Evolutionary conservation across 2,888 invertebrate genomes (phyloP).

Genomic region (Oxyteleia sp.): DNA sequence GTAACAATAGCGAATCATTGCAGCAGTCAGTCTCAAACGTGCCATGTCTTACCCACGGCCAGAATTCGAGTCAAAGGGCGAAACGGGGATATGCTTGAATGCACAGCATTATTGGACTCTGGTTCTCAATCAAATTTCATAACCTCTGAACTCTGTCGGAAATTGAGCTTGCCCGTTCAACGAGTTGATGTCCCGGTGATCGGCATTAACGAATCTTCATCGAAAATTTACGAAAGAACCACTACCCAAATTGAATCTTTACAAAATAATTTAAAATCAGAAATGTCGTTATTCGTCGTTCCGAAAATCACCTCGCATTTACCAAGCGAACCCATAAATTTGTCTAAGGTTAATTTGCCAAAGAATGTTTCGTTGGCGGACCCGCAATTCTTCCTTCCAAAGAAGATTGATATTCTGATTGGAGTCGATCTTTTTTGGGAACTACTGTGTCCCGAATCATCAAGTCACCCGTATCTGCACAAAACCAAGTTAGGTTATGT

Average conservation of each 20-base stretch:
- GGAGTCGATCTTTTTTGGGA: slow-evolving; percentile 51
- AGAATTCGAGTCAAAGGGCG: not conserved
- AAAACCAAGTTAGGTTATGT: slow-evolving; percentile 25
- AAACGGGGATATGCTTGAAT: not conserved
- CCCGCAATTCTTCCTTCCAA: slow-evolving; percentile 22
- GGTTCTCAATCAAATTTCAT: slow-evolving; percentile 21
- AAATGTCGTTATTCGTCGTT: not conserved
- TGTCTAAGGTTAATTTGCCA: slow-evolving; percentile 20
- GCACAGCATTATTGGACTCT: slow-evolving; percentile 20
- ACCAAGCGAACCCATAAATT: slow-evolving; percentile 39
- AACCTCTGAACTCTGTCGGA: not conserved
- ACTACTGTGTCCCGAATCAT: slow-evolving; percentile 1
- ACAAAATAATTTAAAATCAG: not conserved
- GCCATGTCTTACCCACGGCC: slow-evolving; percentile 14
- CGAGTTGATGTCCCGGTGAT: not conserved
- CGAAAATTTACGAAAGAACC: not conserved
- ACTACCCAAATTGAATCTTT: not conserved
- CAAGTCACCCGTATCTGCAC: not conserved
- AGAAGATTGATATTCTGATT: slow-evolving; percentile 40
- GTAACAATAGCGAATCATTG: not conserved
- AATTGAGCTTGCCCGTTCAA: slow-evolving; percentile 5
- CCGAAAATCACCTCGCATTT: slow-evolving; percentile 22
- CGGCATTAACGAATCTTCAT: not conserved
- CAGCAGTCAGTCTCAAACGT: not conserved
- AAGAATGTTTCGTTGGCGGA: too few species aligned